Base-by-base conservation (phyloP, 2,888 invertebrate species). In the Caenorhabditis sp. region DNA sequence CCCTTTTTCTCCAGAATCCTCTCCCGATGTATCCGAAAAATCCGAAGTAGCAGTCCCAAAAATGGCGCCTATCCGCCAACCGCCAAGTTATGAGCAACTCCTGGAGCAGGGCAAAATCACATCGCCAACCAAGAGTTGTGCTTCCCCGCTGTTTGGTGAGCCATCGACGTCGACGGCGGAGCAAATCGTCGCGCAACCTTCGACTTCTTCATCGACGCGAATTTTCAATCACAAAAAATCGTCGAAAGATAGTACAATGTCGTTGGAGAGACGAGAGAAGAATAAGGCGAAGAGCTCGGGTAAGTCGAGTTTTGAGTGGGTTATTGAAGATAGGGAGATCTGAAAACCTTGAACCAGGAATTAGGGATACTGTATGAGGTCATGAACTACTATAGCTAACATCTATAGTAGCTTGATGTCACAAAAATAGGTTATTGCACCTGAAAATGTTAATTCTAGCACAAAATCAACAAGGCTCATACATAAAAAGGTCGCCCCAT, bases 11-110 rank as follows among this genome's bases (percentile, higher is more conserved):
- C 53, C 27, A 26, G 27, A 17, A 56, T 27, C 56, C 25, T 56
- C 27, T 17, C 56, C 26, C 10, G 25, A 27, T 14, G 12, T 25
- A 12, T 56, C 56, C 3, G 27, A 27, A 26, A 56, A 56, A 26
- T 56, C 56, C 14, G 26, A 26, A 17, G 31, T 31, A 4, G 14
- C 43, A 3, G 43, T 43, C 17, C 77, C 74, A 10, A 59, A 70
- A 31, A 77, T 74, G 77, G 59, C 73, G 20, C 71, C 77, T 23
- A 64, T 77, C 23, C 73, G 74, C 1, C 77, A 74, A 31, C 80
- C 77, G 23, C 80, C 80, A 25, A 75, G 71, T 21, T 80, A 80
- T 63, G 66, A 76, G 31, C 73, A 77, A 63, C 67, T 80, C 43
- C 57, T 80, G 31, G 67, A 70, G 21, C 75, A 80, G 60, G 77